phyloP scores from a whole-genome alignment of 2,113 vertebrate genomes.

The Ictidomys tridecemlineatus region DNA sequence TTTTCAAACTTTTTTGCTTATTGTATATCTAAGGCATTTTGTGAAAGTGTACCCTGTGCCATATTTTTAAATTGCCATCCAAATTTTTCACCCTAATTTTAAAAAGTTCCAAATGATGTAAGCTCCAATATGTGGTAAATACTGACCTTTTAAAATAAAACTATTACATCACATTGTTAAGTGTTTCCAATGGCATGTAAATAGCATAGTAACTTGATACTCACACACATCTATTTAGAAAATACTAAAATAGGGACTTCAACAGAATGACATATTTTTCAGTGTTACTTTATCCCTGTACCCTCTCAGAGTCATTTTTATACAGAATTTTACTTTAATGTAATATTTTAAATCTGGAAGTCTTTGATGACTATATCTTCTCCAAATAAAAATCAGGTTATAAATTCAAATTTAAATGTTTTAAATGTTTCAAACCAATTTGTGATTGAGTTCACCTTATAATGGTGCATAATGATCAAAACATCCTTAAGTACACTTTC shows the following conservation, averaged over 20 bases:
- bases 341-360: constrained; percentile 29
- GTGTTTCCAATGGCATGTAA: constrained; percentile 37
- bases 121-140: neutral
- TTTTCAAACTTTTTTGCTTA: constrained; percentile 34
- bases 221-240: constrained; percentile 41
- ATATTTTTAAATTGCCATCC: neutral
- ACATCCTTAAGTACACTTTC: neutral
- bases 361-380: neutral
- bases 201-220: neutral
- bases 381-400: neutral
- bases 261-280: neutral
- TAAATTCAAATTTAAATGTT: neutral
- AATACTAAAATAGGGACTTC: constrained; percentile 20
- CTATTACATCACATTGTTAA: neutral
- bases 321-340: constrained; percentile 35
- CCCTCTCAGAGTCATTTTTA: neutral
- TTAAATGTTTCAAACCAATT: constrained; percentile 9
- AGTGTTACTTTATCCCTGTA: neutral
- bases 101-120: constrained; percentile 30
- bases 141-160: constrained; percentile 55
- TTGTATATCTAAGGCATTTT: neutral
- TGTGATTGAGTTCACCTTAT: constrained; percentile 10
- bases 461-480: constrained; percentile 4
- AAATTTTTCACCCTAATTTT: neutral
- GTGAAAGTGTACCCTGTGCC: neutral